Conservation (phyloP, 1,140 invertebrate species). For the Zaprionus tsacasi region DNA sequence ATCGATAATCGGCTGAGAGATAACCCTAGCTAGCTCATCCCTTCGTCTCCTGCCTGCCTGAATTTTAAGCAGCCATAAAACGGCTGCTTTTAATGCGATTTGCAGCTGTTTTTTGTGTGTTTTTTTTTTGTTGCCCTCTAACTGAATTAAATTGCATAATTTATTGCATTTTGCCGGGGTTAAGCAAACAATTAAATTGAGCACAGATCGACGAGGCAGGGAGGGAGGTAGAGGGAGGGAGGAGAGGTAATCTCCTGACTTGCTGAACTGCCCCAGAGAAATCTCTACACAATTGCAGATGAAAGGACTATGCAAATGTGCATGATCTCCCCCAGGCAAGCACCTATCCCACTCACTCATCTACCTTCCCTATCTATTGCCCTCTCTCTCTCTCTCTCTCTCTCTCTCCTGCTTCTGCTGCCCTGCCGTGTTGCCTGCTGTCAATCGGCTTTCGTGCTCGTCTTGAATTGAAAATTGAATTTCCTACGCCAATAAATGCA, state of each 20-base stretch:
- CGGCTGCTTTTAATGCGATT: slow-evolving; percentile 4
- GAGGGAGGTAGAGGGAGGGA: too few relatives aligned
- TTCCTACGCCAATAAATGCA: slow-evolving; percentile 64
- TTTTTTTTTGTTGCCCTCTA: not conserved
- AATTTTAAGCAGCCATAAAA: slow-evolving; percentile 8
- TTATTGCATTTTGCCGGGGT: slow-evolving; percentile 10
- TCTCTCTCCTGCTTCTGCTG: not conserved
- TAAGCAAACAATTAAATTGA: slow-evolving; percentile 11
- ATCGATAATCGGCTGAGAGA: not conserved
- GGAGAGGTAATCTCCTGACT: not conserved
- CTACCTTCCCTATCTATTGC: not conserved
- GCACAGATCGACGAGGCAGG: not conserved
- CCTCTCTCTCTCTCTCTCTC: not conserved
- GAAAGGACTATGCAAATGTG: slow-evolving; percentile 42
- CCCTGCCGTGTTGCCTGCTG: slow-evolving; percentile 3
- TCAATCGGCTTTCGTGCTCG: slow-evolving; percentile 46
- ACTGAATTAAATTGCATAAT: slow-evolving; percentile 17
- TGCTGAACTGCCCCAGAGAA: not conserved
- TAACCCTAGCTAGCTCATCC: not conserved
- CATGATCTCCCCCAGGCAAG: not conserved
- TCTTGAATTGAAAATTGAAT: slow-evolving; percentile 57
- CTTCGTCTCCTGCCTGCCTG: not conserved
- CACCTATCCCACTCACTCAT: not conserved
- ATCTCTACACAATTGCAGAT: slow-evolving; percentile 22
- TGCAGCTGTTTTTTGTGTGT: not conserved